phyloP scores from a whole-genome alignment of 2,113 vertebrate genomes.

The Desmodus rotundus region DNA sequence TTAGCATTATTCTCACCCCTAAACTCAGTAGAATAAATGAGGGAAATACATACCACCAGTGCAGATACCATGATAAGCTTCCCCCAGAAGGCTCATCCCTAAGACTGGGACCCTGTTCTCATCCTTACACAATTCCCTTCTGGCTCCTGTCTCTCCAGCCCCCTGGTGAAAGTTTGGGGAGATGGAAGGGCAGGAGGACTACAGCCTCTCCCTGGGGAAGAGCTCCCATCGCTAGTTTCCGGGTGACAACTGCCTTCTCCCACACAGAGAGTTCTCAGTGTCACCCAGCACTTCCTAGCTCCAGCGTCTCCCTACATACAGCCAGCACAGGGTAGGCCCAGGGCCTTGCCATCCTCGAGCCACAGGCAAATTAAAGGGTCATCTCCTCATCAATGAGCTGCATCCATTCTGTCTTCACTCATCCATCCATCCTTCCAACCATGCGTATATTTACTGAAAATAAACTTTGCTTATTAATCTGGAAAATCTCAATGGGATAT shows the following conservation, averaged over 20 bases:
- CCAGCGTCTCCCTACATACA: not conserved
- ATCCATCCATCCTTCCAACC: not conserved
- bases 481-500: not conserved
- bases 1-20: not conserved
- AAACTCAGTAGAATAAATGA: constrained; percentile 14
- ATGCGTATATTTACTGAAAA: constrained; percentile 2
- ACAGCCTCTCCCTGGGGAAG: not conserved
- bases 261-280: not conserved
- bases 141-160: not conserved
- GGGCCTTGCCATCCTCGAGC: not conserved
- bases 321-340: not conserved
- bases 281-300: not conserved
- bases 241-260: not conserved
- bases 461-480: not conserved
- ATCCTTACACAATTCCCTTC: not conserved
- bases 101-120: not conserved
- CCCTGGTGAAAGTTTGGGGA: not conserved
- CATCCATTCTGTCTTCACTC: not conserved
- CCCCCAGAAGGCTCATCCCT: not conserved
- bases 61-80: not conserved
- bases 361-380: not conserved
- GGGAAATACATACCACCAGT: not conserved
- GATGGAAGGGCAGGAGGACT: not conserved
- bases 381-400: not conserved
- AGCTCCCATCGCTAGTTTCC: not conserved